Evolutionary conservation across 1,140 invertebrate genomes (phyloP), one percentile per base, ranked within the genome.

Genomic region (Drosophila prosaltans): DNA sequence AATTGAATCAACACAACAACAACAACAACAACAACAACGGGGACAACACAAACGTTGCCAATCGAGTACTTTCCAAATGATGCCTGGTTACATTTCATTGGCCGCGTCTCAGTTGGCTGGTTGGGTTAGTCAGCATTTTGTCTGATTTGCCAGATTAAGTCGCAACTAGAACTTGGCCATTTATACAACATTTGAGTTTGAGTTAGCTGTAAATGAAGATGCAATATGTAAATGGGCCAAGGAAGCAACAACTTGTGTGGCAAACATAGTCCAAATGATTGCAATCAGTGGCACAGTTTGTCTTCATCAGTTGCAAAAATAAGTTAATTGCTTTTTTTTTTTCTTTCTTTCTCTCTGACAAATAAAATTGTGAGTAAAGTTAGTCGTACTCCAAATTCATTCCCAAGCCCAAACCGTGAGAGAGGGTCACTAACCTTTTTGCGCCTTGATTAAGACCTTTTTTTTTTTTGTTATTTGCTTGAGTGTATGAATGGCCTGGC

Each of bases 201-300:
- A 78, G 69, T 80, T 81, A 80, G 45, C 65, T 43, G 45, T 63
- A 48, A 45, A 69, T 63, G 60, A 64, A 77, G 62, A 63, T 72
- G 62, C 67, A 57, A 72, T 70, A 61, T 64, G 63, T 57, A 77
- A 74, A 77, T 74, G 69, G 71, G 74, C 63, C 66, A 60, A 71
- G 32, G 9, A 41, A 16, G 16, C 16, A 16, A 63, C 74, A 68
- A 82, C 80, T 82, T 82, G 80, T 82, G 80, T 82, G 80, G 80
- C 67, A 30, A 30, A 43, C 16, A 48, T 16, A 48, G 45, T 48
- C 26, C n/a, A 21, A 36, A 24, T 68, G 81, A 84, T 86, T 86
- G 82, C 82, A 81, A 85, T 85, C 81, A 75, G 82, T 86, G 78
- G 78, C 82, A 66, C 82, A 70, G 82, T 78, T 86, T 86, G 82